Evolutionary conservation across 2,113 vertebrate genomes (phyloP).

Genomic region (Microcebus jonahi): DNA sequence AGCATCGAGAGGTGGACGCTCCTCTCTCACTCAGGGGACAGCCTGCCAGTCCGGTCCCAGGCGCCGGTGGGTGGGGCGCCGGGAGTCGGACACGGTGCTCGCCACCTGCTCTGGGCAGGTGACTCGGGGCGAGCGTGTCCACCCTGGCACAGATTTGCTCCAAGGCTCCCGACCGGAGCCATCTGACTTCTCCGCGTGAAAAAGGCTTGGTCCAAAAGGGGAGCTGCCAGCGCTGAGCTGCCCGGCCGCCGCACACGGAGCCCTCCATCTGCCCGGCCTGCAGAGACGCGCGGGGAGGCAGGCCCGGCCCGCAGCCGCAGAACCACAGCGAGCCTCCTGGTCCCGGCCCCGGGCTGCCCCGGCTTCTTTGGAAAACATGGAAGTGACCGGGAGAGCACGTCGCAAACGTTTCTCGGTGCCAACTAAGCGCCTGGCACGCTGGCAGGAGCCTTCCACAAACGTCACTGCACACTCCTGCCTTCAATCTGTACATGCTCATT

Average conservation of each 20-base stretch:
- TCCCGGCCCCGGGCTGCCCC: background rate
- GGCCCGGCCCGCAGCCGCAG: background rate
- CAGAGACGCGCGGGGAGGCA: background rate
- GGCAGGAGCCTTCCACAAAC: background rate
- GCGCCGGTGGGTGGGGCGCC: background rate
- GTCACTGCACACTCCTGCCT: fast-evolving
- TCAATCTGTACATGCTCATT: fast-evolving
- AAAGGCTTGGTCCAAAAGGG: background rate
- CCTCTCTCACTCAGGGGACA: background rate
- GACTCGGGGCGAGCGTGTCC: slow-evolving; percentile 10
- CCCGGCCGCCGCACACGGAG: background rate
- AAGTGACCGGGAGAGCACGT: background rate
- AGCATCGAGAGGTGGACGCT: fast-evolving
- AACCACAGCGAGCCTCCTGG: fast-evolving
- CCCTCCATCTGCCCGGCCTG: slow-evolving; percentile 64
- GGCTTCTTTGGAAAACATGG: background rate
- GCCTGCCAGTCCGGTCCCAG: background rate
- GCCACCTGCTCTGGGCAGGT: slow-evolving; percentile 70
- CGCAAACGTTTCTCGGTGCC: fast-evolving
- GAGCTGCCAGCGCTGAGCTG: background rate
- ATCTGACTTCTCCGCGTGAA: slow-evolving; percentile 72
- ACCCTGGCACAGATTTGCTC: background rate
- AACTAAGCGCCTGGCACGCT: fast-evolving
- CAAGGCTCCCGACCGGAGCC: slow-evolving; percentile 15
- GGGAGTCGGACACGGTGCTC: background rate